These are phyloP conservation scores for Sylvietta virens DNA, from an alignment of 2,113 vertebrate genomes.

Conservation along the genomic window DNA sequence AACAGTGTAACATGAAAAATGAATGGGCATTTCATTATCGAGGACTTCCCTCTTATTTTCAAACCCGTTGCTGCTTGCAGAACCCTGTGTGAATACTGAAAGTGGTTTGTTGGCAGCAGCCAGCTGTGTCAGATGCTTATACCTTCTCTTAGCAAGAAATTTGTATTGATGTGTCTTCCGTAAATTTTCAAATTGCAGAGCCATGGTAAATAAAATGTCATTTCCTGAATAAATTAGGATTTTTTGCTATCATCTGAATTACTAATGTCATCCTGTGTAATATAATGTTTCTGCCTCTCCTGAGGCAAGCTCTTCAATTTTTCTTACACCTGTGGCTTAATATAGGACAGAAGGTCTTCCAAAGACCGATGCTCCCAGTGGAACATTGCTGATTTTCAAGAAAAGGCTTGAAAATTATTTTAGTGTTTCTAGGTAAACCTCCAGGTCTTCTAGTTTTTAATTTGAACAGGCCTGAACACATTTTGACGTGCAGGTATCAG, in stretches of 20 bases:
- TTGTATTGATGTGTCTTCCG: constrained; percentile 40
- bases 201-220: constrained; percentile 74
- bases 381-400: constrained; percentile 15
- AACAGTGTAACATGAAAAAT: constrained; percentile 33
- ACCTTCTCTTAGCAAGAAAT: constrained; percentile 46
- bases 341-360: constrained; percentile 36
- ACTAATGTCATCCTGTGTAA: constrained; percentile 57
- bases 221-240: constrained; percentile 75
- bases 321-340: constrained; percentile 63
- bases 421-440: background rate
- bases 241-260: constrained; percentile 62
- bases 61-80: background rate
- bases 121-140: constrained; percentile 39
- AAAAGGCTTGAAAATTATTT: constrained; percentile 5
- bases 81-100: background rate
- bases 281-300: constrained; percentile 37
- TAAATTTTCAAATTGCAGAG: constrained; percentile 71
- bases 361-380: background rate
- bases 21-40: constrained; percentile 47
- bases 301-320: constrained; percentile 42
- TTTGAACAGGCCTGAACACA: constrained; percentile 4
- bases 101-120: constrained; percentile 46
- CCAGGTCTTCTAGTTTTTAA: constrained; percentile 18
- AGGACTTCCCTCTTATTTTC: constrained; percentile 15
- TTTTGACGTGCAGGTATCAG: background rate